Conservation (phyloP, 2,797 vertebrate genomes). For the Urophycis tenuis region DNA sequence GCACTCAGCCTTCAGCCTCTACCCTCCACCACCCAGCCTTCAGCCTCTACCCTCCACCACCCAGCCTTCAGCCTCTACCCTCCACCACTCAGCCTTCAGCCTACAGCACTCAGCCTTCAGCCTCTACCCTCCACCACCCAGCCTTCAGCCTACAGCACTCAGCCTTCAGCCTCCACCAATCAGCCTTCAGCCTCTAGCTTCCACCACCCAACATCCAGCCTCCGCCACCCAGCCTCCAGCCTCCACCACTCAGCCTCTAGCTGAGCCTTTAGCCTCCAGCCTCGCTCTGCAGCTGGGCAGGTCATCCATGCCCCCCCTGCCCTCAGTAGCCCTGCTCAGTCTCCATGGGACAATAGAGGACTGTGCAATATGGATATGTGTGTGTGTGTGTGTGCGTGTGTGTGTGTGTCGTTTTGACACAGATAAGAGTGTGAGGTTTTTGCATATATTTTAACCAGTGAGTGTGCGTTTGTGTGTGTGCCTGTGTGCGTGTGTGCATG, state of each 20-base stretch:
- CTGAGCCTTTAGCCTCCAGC: not conserved
- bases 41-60: not conserved
- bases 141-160: not conserved
- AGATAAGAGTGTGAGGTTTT: not conserved
- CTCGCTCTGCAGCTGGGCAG: not conserved
- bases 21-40: not conserved
- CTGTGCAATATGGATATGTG: not conserved
- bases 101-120: not conserved
- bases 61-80: not conserved
- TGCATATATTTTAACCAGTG: not conserved
- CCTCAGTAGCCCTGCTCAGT: not conserved
- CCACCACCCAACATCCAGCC: not conserved
- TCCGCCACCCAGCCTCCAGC: not conserved
- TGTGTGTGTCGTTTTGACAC: not conserved
- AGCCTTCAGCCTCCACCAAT: not conserved
- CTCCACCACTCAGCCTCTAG: not conserved
- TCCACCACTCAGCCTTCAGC: not conserved
- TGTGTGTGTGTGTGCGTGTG: not conserved
- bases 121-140: not conserved
- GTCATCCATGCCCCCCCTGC: not conserved
- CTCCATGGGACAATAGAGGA: not conserved
- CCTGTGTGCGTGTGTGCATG: not conserved
- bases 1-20: not conserved
- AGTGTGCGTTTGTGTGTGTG: not conserved
- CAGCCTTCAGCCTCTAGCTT: not conserved